Base-by-base conservation (phyloP, 2,888 invertebrate genomes). In the Panorpa germanica region DNA sequence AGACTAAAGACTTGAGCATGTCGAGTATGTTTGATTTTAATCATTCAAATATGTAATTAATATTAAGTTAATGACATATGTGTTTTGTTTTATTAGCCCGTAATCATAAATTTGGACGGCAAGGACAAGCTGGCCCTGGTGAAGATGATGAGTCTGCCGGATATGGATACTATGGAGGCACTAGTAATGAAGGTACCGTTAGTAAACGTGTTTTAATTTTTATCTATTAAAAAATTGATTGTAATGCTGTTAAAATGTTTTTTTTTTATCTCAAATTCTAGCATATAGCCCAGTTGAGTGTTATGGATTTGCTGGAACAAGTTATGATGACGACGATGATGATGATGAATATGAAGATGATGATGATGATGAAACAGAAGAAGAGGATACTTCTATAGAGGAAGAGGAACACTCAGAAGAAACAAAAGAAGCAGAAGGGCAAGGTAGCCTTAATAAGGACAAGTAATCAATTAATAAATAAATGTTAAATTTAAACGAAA, bases 1-100 rank as follows among this genome's bases (percentile, higher is more conserved):
- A 86, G 50, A 91, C 93, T 3, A 81, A 85, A 48, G 90, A 93
- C 51, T 71, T 95, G 47, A 82, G 83, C 64, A 88, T 95, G 81
- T 93, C 91, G 21, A 86, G 88, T 74, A 56, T 65, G 73, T 61
- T 23, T 28, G 14, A 15, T 14, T 19, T 36, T 37, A 29, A 17
- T 14, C 10, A 31, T 27, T 25, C 17, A 23, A 11, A 29, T 25
- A 30, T 22, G 34, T 13, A 20, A n/a, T 25, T 35, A 8, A 10
- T 21, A 21, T 24, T 17, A 7, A 29, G 26, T 24, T 16, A 21
- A 21, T 36, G 27, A 25, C 28, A 28, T 23, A 14, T 22, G n/a
- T 22, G 20, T 33, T 15, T 27, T 32, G 26, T 25, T 25, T 20
- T 30, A 20, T 38, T 32, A 36, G 37, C 80, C 38, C 71, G 86